A percentile compares a stretch with the other conserved stretches of the same genome.
phyloP scores from a whole-genome alignment of 92 coral and sea anemone species.

The Zoanthus solanderi region DNA sequence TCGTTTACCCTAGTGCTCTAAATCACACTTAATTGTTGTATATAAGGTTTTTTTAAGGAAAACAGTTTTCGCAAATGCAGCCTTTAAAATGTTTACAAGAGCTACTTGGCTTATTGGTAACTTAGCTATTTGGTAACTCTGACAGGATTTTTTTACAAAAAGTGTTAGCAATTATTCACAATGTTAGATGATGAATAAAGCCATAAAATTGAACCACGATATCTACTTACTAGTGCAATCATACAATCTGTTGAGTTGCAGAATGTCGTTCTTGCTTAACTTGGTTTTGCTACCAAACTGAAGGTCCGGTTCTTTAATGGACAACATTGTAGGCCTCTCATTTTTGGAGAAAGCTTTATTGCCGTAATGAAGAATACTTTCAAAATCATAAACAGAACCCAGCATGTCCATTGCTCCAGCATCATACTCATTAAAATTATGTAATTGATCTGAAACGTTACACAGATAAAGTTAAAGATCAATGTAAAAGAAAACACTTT shows the following conservation, averaged over 20 bases:
- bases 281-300: constrained; percentile 65
- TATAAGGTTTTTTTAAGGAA: too few relatives aligned
- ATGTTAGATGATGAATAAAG: background rate
- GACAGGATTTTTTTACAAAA: too few relatives aligned
- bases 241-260: constrained; percentile 73
- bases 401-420: constrained; percentile 66
- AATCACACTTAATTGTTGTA: too few relatives aligned
- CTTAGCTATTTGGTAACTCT: too few relatives aligned
- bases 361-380: constrained; percentile 82
- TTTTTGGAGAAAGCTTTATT: constrained; percentile 81
- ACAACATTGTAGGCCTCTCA: constrained; percentile 73
- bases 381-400: constrained; percentile 81
- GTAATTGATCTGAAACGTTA: constrained; percentile 52
- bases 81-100: too few relatives aligned
- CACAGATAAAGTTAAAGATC: background rate
- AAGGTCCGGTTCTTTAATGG: constrained; percentile 71
- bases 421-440: constrained; percentile 73
- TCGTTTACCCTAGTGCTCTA: too few relatives aligned
- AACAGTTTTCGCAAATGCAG: too few relatives aligned
- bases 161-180: too few relatives aligned
- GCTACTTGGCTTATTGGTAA: too few relatives aligned
- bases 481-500: too few relatives aligned
- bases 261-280: constrained; percentile 68
- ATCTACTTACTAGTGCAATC: constrained; percentile 75
- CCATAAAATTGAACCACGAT: background rate